Base-by-base conservation (phyloP, 2,888 invertebrate species). In the Petrolisthes cinctipes region DNA sequence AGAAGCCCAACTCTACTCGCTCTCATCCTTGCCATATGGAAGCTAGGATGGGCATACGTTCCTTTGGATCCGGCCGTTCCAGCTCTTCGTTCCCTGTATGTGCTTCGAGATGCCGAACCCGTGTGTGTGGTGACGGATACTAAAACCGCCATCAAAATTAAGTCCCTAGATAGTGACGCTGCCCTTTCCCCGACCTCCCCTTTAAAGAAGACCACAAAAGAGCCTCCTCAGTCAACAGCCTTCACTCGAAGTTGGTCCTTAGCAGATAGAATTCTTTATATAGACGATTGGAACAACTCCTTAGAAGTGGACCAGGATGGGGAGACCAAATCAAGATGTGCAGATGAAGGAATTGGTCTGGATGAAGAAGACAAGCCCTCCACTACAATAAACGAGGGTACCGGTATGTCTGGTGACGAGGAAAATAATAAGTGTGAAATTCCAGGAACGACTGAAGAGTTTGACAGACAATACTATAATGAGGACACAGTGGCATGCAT, bases 401-500 rank as follows among this genome's bases (percentile, higher is more conserved):
- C 61, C 17, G 17, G 17, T 11, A 20, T n/a, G 14, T n/a, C 6
- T 17, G 20, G 6, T n/a, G 20, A 71, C 6, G 14, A n/a, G 7
- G 71, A 7, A n/a, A 71, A 71, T n/a, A 61, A 61, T 61, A 2
- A 61, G 11, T n/a, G 20, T 71, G 71, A 71, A n/a, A 37, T 37
- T 37, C 37, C 37, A 37, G 37, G 37, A 2, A 37, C 37, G 37
- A 71, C n/a, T n/a, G 14, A 14, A n/a, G 71, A 82, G 14, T n/a
- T n/a, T n/a, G 57, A 82, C 57, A 61, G 17, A 11, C 61, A 14
- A n/a, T 4, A 61, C 20, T 71, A 71, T n/a, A 71, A 51, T 53
- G 78, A 23, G 37, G 79, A 85, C 20, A 61, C 61, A 20, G 53
- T 89, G 51, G 96, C 95, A 0, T 95, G 96, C 82, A 95, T 97